Conservation (phyloP, 2,888 invertebrate genomes). For the Trypoxylon attenuatum region DNA sequence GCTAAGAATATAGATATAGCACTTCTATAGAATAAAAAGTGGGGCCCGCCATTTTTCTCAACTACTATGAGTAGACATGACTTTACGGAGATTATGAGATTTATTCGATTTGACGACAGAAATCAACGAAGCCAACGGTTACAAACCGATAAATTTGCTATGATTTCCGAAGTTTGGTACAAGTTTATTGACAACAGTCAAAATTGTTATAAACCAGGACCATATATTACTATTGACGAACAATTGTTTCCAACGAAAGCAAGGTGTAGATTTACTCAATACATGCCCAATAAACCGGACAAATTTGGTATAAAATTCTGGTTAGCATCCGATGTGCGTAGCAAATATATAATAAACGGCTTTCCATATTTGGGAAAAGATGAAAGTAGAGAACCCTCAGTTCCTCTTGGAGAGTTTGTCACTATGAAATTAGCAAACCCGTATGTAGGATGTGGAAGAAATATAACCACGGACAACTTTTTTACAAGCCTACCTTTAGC, state of each 20-base stretch:
- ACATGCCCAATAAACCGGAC: conserved; percentile 15
- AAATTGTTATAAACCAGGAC: conserved; percentile 32
- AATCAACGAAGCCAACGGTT: conserved; percentile 12
- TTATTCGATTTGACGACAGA: conserved; percentile 30
- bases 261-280: conserved; percentile 27
- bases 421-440: conserved; percentile 8
- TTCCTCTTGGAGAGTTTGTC: conserved; percentile 7
- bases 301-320: conserved; percentile 61
- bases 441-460: conserved; percentile 15
- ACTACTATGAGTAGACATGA: conserved; percentile 46
- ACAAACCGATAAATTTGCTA: conserved; percentile 27
- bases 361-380: conserved; percentile 24
- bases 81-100: conserved; percentile 49
- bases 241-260: conserved; percentile 55
- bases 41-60: conserved; percentile 50
- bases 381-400: conserved; percentile 5
- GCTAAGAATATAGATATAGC: conserved; percentile 29
- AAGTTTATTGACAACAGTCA: conserved; percentile 28
- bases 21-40: conserved; percentile 49
- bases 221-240: conserved; percentile 48
- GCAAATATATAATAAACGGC: conserved; percentile 33
- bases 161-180: conserved; percentile 31
- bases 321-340: conserved; percentile 32
- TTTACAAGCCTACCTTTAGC: conserved; percentile 18
- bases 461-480: conserved; percentile 21